phyloP scores from a whole-genome alignment of 2,888 invertebrate species.

The Neoitamus cyanurus region DNA sequence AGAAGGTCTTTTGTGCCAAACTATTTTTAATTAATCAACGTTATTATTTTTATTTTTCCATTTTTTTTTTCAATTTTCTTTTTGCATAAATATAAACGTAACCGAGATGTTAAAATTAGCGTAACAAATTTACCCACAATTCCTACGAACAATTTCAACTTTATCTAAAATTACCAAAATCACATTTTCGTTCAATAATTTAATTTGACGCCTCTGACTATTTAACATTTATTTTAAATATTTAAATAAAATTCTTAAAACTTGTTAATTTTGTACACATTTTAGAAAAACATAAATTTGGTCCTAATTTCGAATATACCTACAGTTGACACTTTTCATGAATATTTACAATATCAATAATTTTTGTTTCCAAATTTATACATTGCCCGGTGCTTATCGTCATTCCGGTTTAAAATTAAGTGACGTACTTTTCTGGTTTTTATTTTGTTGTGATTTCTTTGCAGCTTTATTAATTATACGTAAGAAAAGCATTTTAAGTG shows the following conservation, averaged over 20 bases:
- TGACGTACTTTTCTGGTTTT: neutral
- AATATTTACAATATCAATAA: neutral
- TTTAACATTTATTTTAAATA: conserved; percentile 10
- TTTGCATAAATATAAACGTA: conserved; percentile 3
- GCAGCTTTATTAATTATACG: neutral
- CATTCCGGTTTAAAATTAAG: neutral
- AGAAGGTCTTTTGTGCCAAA: no score
- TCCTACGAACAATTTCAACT: neutral
- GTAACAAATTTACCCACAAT: neutral
- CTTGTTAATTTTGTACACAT: conserved; percentile 30
- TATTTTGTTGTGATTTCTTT: neutral
- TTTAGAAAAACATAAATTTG: conserved; percentile 29
- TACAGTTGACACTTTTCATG: neutral
- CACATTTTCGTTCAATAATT: conserved; percentile 30
- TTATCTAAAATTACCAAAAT: conserved; percentile 36
- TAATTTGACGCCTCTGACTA: conserved; percentile 34
- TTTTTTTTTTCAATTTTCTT: neutral
- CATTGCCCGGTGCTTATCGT: neutral
- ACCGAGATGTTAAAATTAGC: conserved; percentile 12
- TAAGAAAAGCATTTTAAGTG: neutral
- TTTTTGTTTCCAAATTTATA: neutral
- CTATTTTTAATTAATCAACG: neutral
- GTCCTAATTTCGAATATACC: conserved; percentile 19
- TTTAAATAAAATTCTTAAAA: conserved; percentile 24
- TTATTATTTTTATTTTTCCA: neutral